Base-by-base conservation (phyloP, 2,113 vertebrate genomes). In the Labrus mixtus region DNA sequence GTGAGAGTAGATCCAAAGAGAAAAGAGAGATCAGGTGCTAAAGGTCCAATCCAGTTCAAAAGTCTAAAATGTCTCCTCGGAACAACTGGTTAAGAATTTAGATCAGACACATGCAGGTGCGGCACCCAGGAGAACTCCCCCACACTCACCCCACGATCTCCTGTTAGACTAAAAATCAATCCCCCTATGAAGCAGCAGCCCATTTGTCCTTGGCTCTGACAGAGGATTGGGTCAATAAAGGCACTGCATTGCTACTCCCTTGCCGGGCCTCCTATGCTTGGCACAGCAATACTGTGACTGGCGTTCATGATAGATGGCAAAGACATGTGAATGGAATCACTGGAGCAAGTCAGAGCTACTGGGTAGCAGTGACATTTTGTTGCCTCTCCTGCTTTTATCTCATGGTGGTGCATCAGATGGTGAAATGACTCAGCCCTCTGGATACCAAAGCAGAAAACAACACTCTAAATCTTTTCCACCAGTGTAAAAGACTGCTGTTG, bases 161-260 rank as follows among this genome's bases (percentile, higher is more conserved):
- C 83, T 85, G 84, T 88, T 87, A 73, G 87, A 85, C 87, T 74
- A 76, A 89, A 91, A 89, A 93, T 95, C 92, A 85, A 89, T 92
- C 76, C 66, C 71, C 54, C 48, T 13, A 19, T 85, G 85, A 76
- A 90, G 82, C 82, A 71, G 68, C 70, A 77, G 82, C 81, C 87
- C 86, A 93, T 94, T 93, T 92, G 91, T 94, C 87, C 89, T 89
- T 88, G 84, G 78, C 90, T 88, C 83, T 91, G 90, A 91, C 90
- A 89, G 89, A 78, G 60, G 81, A 75, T 58, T 56, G 87, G 89
- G 90, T 94, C 94, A 93, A 94, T 94, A 93, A 90, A 91, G 78
- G 79, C 85, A 89, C 90, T 82, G 90, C 84, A 84, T 83, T 50
- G 71, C 75, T 79, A 70, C 79, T 86, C 71, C 66, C 86, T 82